Evolutionary conservation across 2,797 vertebrate genomes (phyloP).

Genomic region (Pelochelys cantorii): DNA sequence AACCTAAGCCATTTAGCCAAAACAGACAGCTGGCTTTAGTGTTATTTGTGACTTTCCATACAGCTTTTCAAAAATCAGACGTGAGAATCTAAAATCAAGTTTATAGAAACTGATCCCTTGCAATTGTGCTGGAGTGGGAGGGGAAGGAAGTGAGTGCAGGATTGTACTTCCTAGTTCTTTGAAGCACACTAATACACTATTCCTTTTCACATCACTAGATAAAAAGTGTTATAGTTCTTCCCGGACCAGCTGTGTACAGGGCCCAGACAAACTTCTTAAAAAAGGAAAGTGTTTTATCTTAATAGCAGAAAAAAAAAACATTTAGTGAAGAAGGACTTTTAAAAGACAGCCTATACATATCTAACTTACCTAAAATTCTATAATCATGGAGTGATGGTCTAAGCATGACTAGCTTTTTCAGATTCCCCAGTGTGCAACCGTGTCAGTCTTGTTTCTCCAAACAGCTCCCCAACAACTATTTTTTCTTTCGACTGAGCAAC

Average conservation of each 20-base stretch:
- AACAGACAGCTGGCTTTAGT: neutral
- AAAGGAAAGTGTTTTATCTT: neutral
- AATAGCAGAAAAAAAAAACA: neutral
- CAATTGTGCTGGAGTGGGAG: neutral
- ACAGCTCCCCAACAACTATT: neutral
- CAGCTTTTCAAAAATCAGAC: neutral
- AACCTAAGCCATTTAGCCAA: no score
- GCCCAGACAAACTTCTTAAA: neutral
- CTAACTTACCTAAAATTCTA: neutral
- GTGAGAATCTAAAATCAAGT: neutral
- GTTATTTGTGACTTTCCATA: neutral
- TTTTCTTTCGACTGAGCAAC: neutral
- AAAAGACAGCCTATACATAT: neutral
- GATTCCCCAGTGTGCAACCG: neutral
- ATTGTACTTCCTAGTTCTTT: neutral
- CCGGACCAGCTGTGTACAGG: neutral
- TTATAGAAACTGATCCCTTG: neutral
- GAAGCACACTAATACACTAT: neutral
- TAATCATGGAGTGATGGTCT: neutral
- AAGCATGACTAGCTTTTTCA: neutral
- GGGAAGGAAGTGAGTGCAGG: accelerated
- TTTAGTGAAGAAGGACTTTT: neutral
- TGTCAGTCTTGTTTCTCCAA: neutral
- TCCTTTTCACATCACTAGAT: neutral
- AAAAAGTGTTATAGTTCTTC: neutral